Conservation (phyloP, 2,797 vertebrate species). For the Sebastes itinus region DNA sequence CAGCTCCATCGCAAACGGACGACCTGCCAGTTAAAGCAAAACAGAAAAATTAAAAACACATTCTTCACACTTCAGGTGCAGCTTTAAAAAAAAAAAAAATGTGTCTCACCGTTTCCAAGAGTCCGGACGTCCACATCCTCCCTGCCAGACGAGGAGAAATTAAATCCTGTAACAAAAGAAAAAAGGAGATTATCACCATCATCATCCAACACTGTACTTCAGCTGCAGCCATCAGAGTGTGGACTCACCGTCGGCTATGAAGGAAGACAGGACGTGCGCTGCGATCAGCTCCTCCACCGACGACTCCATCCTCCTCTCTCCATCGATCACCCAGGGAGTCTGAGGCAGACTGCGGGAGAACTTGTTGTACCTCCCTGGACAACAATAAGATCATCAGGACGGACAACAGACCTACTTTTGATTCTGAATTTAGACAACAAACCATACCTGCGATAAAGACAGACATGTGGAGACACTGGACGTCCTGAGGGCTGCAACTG, state of each 20-base stretch:
- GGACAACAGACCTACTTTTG: accelerated
- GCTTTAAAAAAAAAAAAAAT: neutral
- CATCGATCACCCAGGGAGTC: slow-evolving; percentile 99
- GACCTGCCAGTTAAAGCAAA: slow-evolving; percentile 79
- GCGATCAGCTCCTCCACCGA: slow-evolving; percentile 98
- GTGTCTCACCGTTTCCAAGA: slow-evolving; percentile 89
- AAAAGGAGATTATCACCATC: neutral
- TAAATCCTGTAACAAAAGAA: slow-evolving; percentile 86
- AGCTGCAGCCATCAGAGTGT: neutral
- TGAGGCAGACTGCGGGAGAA: slow-evolving; percentile 94
- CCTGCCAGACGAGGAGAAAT: slow-evolving; percentile 97
- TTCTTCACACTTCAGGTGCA: neutral
- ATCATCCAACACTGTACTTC: neutral
- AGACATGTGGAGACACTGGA: slow-evolving; percentile 90
- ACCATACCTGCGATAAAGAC: slow-evolving; percentile 91
- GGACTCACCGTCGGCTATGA: slow-evolving; percentile 89
- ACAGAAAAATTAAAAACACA: neutral
- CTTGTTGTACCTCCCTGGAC: slow-evolving; percentile 95
- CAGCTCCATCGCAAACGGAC: slow-evolving; percentile 95
- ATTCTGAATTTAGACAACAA: neutral
- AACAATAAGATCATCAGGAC: neutral
- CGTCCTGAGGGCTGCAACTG: slow-evolving; percentile 82
- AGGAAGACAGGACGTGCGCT: slow-evolving; percentile 84
- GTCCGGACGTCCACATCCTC: slow-evolving; percentile 98
- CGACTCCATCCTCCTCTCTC: slow-evolving; percentile 95